Percentiles rank a stretch among this genome's conserved stretches.
These are phyloP conservation scores for Hemistola chrysoprasaria DNA, from an alignment of 2,888 invertebrate species.

Conservation along the genomic window DNA sequence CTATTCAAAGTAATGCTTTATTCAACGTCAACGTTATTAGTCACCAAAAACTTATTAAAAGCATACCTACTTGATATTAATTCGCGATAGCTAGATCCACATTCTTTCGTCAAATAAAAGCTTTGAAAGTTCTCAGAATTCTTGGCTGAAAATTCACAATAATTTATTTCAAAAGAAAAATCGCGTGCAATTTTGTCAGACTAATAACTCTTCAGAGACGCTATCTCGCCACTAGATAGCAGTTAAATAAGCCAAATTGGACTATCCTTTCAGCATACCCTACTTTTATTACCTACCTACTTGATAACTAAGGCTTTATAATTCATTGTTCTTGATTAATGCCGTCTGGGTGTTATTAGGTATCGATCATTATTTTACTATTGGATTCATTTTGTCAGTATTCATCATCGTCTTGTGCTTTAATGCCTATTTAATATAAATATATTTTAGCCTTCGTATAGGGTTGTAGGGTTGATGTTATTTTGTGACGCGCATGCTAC, in stretches of 20 bases:
- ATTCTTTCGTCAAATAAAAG: constrained; percentile 1
- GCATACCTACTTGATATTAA: not conserved
- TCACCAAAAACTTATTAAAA: constrained; percentile 3
- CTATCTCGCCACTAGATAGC: constrained; percentile 61
- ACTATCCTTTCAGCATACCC: constrained; percentile 54
- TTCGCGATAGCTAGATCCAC: not conserved
- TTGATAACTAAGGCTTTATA: constrained; percentile 55
- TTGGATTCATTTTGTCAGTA: no score
- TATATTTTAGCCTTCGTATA: no score
- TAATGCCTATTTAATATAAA: no score
- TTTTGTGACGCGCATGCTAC: no score
- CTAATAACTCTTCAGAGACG: constrained; percentile 63
- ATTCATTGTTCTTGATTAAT: constrained; percentile 42
- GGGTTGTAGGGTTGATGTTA: no score
- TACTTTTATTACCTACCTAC: constrained; percentile 56
- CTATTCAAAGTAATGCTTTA: not conserved
- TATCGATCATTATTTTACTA: not conserved
- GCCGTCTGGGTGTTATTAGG: constrained; percentile 35
- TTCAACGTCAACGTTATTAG: constrained; percentile 1
- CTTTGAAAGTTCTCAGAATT: constrained; percentile 5
- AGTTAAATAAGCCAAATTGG: constrained; percentile 74
- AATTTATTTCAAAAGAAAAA: constrained; percentile 58
- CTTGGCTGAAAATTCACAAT: constrained; percentile 19
- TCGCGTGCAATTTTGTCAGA: constrained; percentile 57
- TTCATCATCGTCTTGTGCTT: no score